phyloP scores from a whole-genome alignment of 2,113 vertebrate genomes.

The Condylura cristata region DNA sequence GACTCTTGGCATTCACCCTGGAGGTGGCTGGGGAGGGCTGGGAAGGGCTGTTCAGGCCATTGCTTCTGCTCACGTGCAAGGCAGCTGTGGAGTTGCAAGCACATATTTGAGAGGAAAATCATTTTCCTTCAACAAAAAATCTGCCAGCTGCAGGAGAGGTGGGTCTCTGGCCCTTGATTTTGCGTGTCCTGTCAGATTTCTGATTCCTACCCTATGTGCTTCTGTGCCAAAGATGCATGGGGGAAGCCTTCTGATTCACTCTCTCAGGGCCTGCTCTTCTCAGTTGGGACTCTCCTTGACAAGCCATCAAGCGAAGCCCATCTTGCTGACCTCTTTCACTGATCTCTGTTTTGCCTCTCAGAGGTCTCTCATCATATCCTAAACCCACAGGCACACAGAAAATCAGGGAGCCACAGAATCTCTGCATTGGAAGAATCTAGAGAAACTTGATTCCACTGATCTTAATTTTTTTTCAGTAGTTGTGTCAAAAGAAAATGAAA shows the following conservation, averaged over 20 bases:
- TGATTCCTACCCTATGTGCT: not conserved
- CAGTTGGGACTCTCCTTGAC: not conserved
- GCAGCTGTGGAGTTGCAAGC: conserved; percentile 25
- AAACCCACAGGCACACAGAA: not conserved
- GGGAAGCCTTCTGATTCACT: not conserved
- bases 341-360: not conserved
- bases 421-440: not conserved
- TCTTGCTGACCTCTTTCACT: not conserved
- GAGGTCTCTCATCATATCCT: not conserved
- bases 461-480: not conserved
- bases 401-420: not conserved
- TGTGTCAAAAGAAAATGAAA: conserved; percentile 25
- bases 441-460: not conserved
- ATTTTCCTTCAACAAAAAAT: conserved; percentile 20
- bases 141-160: not conserved
- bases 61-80: not conserved
- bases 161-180: not conserved
- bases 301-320: not conserved
- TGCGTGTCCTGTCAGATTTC: not conserved
- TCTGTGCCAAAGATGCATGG: not conserved
- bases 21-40: not conserved
- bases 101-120: conserved; percentile 50
- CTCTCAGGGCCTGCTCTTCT: not conserved
- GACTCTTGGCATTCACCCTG: not conserved
- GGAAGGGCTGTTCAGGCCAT: not conserved